Evolutionary conservation across 1,140 invertebrate genomes (phyloP).

Genomic region (Drosophila nigromelanica): DNA sequence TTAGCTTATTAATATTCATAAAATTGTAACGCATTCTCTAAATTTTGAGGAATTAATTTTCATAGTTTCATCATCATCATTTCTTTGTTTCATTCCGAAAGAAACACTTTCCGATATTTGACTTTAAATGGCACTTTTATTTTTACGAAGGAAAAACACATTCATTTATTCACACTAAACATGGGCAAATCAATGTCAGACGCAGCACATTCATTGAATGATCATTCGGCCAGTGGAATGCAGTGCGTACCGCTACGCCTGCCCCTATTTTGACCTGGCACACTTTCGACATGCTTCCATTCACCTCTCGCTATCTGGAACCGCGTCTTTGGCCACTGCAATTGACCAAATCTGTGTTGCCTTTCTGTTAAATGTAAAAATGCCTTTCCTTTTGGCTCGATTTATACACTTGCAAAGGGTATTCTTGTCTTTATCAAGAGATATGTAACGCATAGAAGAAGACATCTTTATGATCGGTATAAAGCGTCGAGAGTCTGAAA

Average conservation of each 20-base stretch:
- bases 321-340: neutral
- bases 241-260: slow-evolving; percentile 5
- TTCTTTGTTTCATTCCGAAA: too few relatives aligned
- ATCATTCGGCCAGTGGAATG: slow-evolving; percentile 20
- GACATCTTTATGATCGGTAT: too few relatives aligned
- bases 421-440: too few relatives aligned
- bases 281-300: slow-evolving; percentile 33
- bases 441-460: too few relatives aligned
- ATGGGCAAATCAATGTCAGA: slow-evolving; percentile 5
- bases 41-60: too few relatives aligned
- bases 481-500: too few relatives aligned
- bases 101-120: too few relatives aligned
- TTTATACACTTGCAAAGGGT: neutral
- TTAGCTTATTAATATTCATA: too few relatives aligned
- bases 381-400: slow-evolving; percentile 15
- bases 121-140: too few relatives aligned
- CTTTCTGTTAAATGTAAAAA: slow-evolving; percentile 46
- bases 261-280: slow-evolving; percentile 31
- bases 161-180: neutral
- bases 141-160: neutral
- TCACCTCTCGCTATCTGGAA: too few relatives aligned
- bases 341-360: slow-evolving; percentile 39
- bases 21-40: too few relatives aligned
- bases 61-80: too few relatives aligned
- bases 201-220: neutral